These are phyloP conservation scores for Eilema griseolum DNA, from an alignment of 2,888 invertebrate species.

Conservation along the genomic window DNA sequence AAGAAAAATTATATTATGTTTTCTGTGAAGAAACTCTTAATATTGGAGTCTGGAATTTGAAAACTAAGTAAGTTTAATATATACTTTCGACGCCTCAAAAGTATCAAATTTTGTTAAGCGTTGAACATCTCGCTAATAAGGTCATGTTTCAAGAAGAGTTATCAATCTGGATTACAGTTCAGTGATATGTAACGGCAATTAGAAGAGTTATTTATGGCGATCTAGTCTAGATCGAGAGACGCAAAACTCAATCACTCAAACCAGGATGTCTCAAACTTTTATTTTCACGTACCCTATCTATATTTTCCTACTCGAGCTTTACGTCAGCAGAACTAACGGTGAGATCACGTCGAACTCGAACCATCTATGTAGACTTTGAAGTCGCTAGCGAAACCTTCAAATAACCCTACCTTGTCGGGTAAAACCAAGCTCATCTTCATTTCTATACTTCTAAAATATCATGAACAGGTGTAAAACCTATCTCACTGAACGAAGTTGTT, in stretches of 20 bases:
- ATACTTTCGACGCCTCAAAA: not conserved
- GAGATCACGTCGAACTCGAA: no score
- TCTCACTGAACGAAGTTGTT: no score
- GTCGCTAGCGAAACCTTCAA: no score
- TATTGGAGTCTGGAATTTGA: no score
- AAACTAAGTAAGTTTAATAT: no score
- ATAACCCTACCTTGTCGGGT: no score
- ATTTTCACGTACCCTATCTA: not conserved
- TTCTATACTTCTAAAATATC: no score
- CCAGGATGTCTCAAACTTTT: not conserved
- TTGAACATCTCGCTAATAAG: not conserved
- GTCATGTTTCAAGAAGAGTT: conserved; percentile 25
- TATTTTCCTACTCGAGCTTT: not conserved
- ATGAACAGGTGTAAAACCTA: no score
- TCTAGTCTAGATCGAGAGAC: conserved; percentile 49
- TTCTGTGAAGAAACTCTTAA: no score
- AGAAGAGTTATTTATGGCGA: conserved; percentile 45
- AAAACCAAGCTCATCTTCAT: no score
- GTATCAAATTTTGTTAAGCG: not conserved
- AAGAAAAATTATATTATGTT: no score
- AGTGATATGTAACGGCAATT: conserved; percentile 50
- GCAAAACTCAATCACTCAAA: conserved; percentile 44
- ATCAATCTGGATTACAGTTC: conserved; percentile 40
- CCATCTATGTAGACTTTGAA: no score
- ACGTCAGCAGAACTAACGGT: not conserved